Evolutionary conservation across 2,797 vertebrate genomes (phyloP).

Genomic region (Microctenopoma steveboyesi): DNA sequence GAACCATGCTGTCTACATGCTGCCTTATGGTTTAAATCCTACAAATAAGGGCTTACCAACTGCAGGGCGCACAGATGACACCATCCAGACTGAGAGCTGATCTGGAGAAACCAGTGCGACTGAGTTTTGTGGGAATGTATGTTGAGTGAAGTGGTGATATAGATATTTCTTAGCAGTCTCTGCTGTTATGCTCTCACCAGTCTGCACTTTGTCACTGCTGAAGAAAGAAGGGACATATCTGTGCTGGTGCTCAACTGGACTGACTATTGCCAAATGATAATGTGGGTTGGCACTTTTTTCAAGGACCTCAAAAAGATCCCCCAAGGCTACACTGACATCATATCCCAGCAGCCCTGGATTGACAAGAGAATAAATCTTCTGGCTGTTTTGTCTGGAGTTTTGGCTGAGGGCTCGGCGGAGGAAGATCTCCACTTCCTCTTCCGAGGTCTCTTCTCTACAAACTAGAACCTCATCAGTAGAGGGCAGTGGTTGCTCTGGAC

Average conservation of each 20-base stretch:
- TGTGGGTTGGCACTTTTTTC: slow-evolving; percentile 56
- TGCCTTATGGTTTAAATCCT: not conserved
- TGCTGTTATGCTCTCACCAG: slow-evolving; percentile 44
- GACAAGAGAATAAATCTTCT: slow-evolving; percentile 82
- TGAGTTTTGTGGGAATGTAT: not conserved
- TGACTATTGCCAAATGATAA: slow-evolving; percentile 80
- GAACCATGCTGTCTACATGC: not conserved
- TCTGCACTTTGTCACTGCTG: slow-evolving; percentile 78
- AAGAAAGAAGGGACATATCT: slow-evolving; percentile 84
- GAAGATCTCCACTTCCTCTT: slow-evolving; percentile 85
- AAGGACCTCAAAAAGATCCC: slow-evolving; percentile 75
- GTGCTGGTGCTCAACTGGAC: slow-evolving; percentile 78
- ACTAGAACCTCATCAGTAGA: slow-evolving; percentile 83
- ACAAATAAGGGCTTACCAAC: slow-evolving; percentile 72
- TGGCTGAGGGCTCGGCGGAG: slow-evolving; percentile 77
- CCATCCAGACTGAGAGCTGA: slow-evolving; percentile 78
- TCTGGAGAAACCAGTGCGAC: slow-evolving; percentile 65
- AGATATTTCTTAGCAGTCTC: slow-evolving; percentile 72
- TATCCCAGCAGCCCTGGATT: slow-evolving; percentile 82
- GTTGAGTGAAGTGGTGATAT: slow-evolving; percentile 71
- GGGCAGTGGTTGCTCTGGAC: slow-evolving; percentile 73
- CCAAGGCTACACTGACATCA: slow-evolving; percentile 80
- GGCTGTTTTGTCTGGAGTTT: slow-evolving; percentile 31
- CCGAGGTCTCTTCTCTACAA: slow-evolving; percentile 79
- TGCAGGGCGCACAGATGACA: slow-evolving; percentile 80